Evolutionary conservation across 2,797 vertebrate species (phyloP).

Genomic region (Decapterus maruadsi): DNA sequence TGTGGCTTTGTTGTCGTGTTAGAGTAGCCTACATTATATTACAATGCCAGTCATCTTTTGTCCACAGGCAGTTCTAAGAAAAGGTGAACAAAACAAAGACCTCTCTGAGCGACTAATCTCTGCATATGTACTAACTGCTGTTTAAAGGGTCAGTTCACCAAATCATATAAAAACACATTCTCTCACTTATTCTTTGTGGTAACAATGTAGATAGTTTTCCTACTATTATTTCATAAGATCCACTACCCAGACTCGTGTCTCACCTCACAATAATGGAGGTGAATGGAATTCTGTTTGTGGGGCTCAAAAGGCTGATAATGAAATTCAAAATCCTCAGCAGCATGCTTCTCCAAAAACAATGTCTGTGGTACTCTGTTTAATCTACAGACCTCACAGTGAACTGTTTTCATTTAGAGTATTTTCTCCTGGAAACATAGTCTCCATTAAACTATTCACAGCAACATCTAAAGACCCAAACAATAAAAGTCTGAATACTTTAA

Average conservation of each 20-base stretch:
- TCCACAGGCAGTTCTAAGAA: slow-evolving; percentile 10
- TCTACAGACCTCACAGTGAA: slow-evolving; percentile 43
- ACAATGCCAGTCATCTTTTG: slow-evolving; percentile 12
- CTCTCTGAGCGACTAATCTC: slow-evolving; percentile 6
- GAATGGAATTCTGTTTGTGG: slow-evolving; percentile 33
- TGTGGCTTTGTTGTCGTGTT: not conserved
- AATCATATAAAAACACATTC: slow-evolving; percentile 21
- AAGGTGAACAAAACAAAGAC: slow-evolving; percentile 25
- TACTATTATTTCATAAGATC: slow-evolving; percentile 45
- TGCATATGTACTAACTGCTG: not conserved
- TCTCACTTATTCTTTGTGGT: slow-evolving; percentile 1
- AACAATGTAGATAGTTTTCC: not conserved
- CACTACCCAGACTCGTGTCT: slow-evolving; percentile 23
- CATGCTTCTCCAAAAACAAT: slow-evolving; percentile 22
- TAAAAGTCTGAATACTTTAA: not conserved
- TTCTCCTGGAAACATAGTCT: slow-evolving; percentile 9
- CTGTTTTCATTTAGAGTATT: slow-evolving; percentile 36
- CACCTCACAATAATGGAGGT: slow-evolving; percentile 30
- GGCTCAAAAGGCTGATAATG: slow-evolving; percentile 24
- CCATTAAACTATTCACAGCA: slow-evolving; percentile 12
- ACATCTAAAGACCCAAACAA: slow-evolving; percentile 20
- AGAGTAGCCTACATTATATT: not conserved
- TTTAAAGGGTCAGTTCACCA: slow-evolving; percentile 24
- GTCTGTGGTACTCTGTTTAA: slow-evolving; percentile 24
- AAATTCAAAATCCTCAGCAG: slow-evolving; percentile 37